Evolutionary conservation across 2,888 invertebrate genomes (phyloP), one percentile per base, ranked within the genome.

Genomic region (Chrysolina haemoptera): DNA sequence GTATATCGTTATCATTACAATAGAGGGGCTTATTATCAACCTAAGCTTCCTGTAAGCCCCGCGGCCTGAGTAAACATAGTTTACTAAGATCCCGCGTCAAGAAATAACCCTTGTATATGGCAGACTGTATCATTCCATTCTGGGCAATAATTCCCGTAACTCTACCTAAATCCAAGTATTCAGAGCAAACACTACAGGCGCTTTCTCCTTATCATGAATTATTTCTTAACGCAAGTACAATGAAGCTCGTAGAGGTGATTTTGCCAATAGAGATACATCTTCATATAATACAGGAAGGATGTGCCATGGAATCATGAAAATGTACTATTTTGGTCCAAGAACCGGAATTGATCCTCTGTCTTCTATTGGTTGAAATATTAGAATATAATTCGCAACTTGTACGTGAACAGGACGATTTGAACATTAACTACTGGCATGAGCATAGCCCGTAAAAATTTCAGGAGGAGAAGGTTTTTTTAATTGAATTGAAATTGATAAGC

Each of bases 21-120:
- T 80, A 76, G 77, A 73, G 74, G 70, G 78, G 79, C 80, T 80
- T 78, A 81, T 80, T 79, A 80, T 74, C 69, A 78, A 79, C 73
- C 66, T 62, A 73, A 82, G 81, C 82, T 77, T 79, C 76, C 78
- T 76, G 77, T 80, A 80, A 82, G 79, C 80, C 80, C 73, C 73
- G 68, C 77, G 82, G 82, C 82, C 84, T 82, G 83, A 82, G 81
- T 76, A 83, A 84, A 83, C 82, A 82, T 67, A 75, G 78, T 79
- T 76, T 76, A 76, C 79, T 80, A 78, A 82, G 82, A 82, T 79
- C 80, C 66, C 68, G 70, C 76, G 78, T 82, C 79, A 80, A 80
- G 80, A 76, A 80, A 76, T 76, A 76, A 72, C 70, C 71, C 70
- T 78, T 77, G 74, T 80, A 48, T 73, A 71, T 62, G 55, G 53